A percentile compares a stretch with the other conserved stretches of the same genome.
Evolutionary conservation across 2,113 vertebrate genomes (phyloP).

Genomic region (Upupa epops): DNA sequence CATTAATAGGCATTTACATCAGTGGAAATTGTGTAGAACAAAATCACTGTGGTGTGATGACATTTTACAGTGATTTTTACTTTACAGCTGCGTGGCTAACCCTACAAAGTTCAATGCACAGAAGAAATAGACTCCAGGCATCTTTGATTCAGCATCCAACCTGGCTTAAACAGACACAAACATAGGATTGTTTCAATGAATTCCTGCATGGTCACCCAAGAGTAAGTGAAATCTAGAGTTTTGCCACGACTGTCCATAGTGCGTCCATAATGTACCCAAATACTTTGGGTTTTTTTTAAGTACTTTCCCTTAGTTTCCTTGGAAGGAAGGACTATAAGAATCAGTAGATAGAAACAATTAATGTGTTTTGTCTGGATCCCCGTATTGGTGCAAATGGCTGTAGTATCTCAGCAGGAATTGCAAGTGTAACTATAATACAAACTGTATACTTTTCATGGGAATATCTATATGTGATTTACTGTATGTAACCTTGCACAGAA

Average conservation of each 20-base stretch:
- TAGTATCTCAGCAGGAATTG: not conserved
- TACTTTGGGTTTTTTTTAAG: rapidly evolving
- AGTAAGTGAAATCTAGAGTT: not conserved
- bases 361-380: not conserved
- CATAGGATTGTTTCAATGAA: not conserved
- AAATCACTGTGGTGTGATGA: not conserved
- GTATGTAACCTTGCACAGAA: not conserved
- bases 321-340: not conserved
- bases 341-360: not conserved
- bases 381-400: not conserved
- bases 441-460: not conserved
- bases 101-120: not conserved
- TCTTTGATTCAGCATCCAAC: not conserved
- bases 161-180: not conserved
- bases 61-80: not conserved
- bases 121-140: not conserved
- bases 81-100: not conserved
- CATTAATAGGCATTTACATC: not conserved
- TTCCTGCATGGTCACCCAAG: not conserved
- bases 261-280: rapidly evolving
- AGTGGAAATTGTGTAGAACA: not conserved
- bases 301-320: not conserved
- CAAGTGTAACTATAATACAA: not conserved
- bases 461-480: not conserved
- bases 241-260: rapidly evolving